Evolutionary conservation across 2,888 invertebrate genomes (phyloP), one percentile per base, ranked within the genome.

Genomic region (Lycophotia porphyrea): DNA sequence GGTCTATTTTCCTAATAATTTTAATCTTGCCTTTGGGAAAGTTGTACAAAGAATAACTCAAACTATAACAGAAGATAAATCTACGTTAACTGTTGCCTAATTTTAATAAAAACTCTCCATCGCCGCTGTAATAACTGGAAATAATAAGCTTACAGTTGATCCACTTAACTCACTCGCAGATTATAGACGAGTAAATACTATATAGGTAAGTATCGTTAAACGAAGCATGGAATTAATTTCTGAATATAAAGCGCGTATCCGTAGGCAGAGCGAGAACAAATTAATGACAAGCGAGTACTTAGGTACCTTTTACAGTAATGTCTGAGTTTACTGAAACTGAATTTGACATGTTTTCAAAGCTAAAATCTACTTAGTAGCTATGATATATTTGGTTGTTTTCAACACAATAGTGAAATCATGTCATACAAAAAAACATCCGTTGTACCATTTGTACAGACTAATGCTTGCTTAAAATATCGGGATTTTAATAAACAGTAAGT

Each of bases 151-250:
- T 78, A 34, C 18, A 78, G 58, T 18, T 9, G 3, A 69, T 60
- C 69, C 13, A 47, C 39, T 76, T 21, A 15, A 69, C 58, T 76
- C 15, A 13, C 47, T 69, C 55, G 21, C n/a, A 18, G 21, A 13
- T 9, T 49, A 27, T 78, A 58, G 21, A 34, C 11, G 44, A 68
- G 47, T 47, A 68, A 47, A 68, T 55, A 39, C 21, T 58, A 21
- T 9, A 27, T 21, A 47, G 11, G 2, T 49, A 34, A 24, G 24
- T 49, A 9, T 31, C 27, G 36, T 49, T 55, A 64, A 52, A 27
- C 34, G 52, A 66, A 55, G 44, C 67, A 39, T 47, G n/a, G 7
- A 76, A 68, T 78, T 47, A 47, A 78, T 68, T 67, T 58, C 58
- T 31, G n/a, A 21, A 67, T 15, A 77, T 58, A 66, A 55, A 77